Conservation (phyloP, 2,888 invertebrate genomes). For the Idaea biselata region DNA sequence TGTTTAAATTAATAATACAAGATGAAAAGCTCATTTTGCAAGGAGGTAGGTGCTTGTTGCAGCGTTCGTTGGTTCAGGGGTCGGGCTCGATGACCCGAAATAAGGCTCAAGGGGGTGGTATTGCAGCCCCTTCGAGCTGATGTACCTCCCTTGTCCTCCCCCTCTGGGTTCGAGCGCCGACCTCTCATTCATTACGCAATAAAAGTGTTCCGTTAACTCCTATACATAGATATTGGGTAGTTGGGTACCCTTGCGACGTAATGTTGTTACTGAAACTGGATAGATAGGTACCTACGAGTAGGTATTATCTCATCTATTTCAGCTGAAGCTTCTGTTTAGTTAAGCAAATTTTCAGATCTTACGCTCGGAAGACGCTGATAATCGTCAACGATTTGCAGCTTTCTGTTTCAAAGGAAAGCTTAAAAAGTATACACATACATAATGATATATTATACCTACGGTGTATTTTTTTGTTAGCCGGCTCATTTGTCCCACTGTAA, state of each 20-base stretch:
- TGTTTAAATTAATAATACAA: constrained; percentile 66
- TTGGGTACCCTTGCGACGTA: constrained; percentile 23
- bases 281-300: too few species aligned
- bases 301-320: not conserved
- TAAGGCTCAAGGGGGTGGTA: constrained; percentile 70
- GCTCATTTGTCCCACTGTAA: too few species aligned
- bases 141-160: constrained; percentile 36
- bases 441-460: too few species aligned
- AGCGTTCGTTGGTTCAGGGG: constrained; percentile 63
- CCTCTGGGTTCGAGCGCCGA: constrained; percentile 59
- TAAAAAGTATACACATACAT: too few species aligned
- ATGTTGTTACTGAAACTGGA: not conserved
- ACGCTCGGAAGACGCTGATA: too few species aligned
- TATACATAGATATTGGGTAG: constrained; percentile 38
- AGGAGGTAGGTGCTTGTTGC: constrained; percentile 50
- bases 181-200: constrained; percentile 80
- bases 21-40: constrained; percentile 71
- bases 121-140: constrained; percentile 54
- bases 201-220: constrained; percentile 67
- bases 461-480: too few species aligned
- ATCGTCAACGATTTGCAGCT: too few species aligned
- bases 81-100: constrained; percentile 79
- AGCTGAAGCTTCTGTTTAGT: not conserved
- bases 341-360: not conserved
- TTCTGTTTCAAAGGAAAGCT: too few species aligned